These are phyloP conservation scores for Harpagifer antarcticus DNA, from an alignment of 2,797 vertebrate genomes.

Conservation along the genomic window DNA sequence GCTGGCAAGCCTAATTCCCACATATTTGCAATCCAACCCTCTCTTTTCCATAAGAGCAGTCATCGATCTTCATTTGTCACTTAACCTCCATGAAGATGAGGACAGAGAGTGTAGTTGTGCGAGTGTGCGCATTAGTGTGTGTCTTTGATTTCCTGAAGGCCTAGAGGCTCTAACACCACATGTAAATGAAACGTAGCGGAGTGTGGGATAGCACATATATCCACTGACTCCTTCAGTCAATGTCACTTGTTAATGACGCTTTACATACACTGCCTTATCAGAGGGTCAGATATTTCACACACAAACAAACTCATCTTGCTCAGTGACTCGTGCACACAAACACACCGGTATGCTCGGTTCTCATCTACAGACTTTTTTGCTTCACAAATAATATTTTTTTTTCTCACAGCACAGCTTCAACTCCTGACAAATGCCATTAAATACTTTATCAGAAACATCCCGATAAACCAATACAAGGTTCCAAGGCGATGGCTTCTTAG, in stretches of 20 bases:
- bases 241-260: slow-evolving; percentile 87
- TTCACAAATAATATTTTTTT: slow-evolving; percentile 39
- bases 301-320: slow-evolving; percentile 27
- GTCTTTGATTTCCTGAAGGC: slow-evolving; percentile 86
- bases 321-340: slow-evolving; percentile 30
- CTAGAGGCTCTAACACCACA: slow-evolving; percentile 74
- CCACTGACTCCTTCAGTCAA: slow-evolving; percentile 85
- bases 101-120: slow-evolving; percentile 67
- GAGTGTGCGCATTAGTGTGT: slow-evolving; percentile 63
- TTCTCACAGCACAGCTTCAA: slow-evolving; percentile 45
- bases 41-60: slow-evolving; percentile 84
- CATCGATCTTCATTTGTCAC: slow-evolving; percentile 88
- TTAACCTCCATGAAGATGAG: slow-evolving; percentile 83
- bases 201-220: slow-evolving; percentile 81
- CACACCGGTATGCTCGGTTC: not conserved
- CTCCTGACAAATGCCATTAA: slow-evolving; percentile 77
- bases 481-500: slow-evolving; percentile 48
- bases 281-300: slow-evolving; percentile 52
- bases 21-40: slow-evolving; percentile 81
- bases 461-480: slow-evolving; percentile 67
- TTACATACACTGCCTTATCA: slow-evolving; percentile 73
- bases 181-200: slow-evolving; percentile 84
- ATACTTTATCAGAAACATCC: slow-evolving; percentile 68
- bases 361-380: slow-evolving; percentile 55
- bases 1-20: slow-evolving; percentile 73